Evolutionary conservation across 2,113 vertebrate genomes (phyloP).

Genomic region (Heliornis fulica): DNA sequence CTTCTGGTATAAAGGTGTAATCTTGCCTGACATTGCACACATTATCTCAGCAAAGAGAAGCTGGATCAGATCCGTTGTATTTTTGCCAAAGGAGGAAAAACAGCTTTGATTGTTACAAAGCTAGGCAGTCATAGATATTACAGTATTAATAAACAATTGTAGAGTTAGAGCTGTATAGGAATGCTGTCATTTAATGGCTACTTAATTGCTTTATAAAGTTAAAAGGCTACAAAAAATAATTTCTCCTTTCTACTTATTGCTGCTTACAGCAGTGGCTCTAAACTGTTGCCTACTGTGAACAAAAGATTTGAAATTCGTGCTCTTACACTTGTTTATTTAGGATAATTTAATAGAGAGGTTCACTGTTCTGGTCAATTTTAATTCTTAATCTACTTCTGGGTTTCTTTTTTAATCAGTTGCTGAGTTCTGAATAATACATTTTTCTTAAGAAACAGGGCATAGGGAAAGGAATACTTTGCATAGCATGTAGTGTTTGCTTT

Average conservation of each 20-base stretch:
- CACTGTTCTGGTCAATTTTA: not conserved
- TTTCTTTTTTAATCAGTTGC: not conserved
- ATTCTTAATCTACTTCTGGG: not conserved
- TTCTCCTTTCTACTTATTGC: not conserved
- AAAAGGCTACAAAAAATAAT: not conserved
- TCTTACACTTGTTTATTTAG: not conserved
- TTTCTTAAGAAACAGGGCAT: not conserved
- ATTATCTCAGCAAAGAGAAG: not conserved
- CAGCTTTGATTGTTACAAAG: not conserved
- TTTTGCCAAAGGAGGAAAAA: not conserved
- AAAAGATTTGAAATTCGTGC: not conserved
- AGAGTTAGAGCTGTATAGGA: not conserved
- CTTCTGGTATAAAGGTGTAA: not conserved
- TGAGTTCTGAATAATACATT: not conserved
- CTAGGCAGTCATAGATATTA: not conserved
- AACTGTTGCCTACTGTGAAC: not conserved
- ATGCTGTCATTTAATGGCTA: not conserved
- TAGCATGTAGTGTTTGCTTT: not conserved
- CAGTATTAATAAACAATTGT: not conserved
- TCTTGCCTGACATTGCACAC: not conserved
- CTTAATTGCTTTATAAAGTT: not conserved
- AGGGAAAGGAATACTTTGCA: not conserved
- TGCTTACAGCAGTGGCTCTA: not conserved
- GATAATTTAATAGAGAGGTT: not conserved
- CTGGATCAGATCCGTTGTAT: not conserved